Conservation (phyloP, 2,113 vertebrate genomes). For the Burhinus oedicnemus region DNA sequence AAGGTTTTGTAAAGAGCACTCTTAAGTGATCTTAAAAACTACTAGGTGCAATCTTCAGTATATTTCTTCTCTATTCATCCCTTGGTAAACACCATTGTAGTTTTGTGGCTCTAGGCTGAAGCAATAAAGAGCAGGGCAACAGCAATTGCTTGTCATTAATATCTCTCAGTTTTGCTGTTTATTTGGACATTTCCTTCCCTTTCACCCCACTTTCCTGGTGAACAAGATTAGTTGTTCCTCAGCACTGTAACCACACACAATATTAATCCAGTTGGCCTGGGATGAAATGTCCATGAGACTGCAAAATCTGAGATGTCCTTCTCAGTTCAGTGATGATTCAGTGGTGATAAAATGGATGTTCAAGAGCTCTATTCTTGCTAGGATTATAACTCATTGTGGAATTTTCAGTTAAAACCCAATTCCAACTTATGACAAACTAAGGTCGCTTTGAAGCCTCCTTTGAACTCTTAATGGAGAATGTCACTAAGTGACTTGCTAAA, state of each 20-base stretch:
- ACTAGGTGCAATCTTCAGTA: not conserved
- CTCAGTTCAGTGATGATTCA: constrained; percentile 28
- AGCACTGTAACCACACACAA: not conserved
- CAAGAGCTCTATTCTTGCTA: not conserved
- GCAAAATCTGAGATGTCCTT: constrained; percentile 20
- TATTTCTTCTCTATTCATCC: not conserved
- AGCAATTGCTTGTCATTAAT: not conserved
- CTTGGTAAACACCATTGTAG: not conserved
- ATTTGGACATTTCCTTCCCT: not conserved
- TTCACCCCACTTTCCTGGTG: not conserved
- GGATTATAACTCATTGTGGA: not conserved
- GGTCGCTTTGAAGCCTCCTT: not conserved
- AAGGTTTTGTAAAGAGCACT: not conserved
- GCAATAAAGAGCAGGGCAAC: not conserved
- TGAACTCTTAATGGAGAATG: not conserved
- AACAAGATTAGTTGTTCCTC: not conserved
- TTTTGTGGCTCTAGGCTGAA: not conserved
- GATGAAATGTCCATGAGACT: not conserved
- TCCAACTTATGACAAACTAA: not conserved
- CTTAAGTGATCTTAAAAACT: not conserved
- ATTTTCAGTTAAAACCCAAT: not conserved
- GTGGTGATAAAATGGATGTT: not conserved
- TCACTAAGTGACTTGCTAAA: not conserved
- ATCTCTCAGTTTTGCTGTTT: not conserved
- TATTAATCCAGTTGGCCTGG: not conserved